Percentiles rank a stretch among this genome's conserved stretches.
phyloP scores from a whole-genome alignment of 2,113 vertebrate genomes.

The Hemichromis elongatus region DNA sequence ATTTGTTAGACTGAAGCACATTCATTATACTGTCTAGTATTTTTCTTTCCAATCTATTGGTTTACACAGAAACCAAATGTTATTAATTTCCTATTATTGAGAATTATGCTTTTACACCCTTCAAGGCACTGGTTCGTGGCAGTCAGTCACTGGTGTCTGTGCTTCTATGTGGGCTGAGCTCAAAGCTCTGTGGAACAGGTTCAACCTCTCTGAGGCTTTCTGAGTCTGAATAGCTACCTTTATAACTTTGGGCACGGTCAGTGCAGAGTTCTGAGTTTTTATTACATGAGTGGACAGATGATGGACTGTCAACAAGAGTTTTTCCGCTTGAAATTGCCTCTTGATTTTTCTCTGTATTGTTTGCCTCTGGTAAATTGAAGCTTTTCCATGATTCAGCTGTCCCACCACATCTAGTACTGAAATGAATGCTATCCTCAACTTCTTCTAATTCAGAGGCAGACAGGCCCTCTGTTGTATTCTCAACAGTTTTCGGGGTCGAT shows the following conservation, averaged over 20 bases:
- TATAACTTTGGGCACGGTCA: not conserved
- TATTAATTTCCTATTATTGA: not conserved
- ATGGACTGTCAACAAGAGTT: not conserved
- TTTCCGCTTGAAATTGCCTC: not conserved
- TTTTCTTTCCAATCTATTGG: not conserved
- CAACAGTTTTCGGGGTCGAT: not conserved
- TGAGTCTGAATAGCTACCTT: not conserved
- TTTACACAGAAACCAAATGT: slow-evolving; percentile 44
- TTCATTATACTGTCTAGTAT: slow-evolving; percentile 22
- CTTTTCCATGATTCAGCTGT: not conserved
- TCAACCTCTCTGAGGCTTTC: not conserved
- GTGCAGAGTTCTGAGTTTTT: not conserved
- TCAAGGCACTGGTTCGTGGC: slow-evolving; percentile 49
- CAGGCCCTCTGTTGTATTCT: not conserved
- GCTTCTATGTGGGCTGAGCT: slow-evolving; percentile 5
- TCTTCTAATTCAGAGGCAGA: not conserved
- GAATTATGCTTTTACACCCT: not conserved
- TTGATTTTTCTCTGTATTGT: not conserved
- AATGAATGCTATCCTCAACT: not conserved
- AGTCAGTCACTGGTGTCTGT: slow-evolving; percentile 1
- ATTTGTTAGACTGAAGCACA: slow-evolving; percentile 9
- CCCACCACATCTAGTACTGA: not conserved
- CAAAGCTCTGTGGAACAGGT: not conserved
- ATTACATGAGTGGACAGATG: not conserved
- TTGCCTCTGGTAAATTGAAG: not conserved